A percentile compares a stretch with the other conserved stretches of the same genome.
Conservation (phyloP, 2,113 vertebrate species). For the Prionailurus viverrinus region DNA sequence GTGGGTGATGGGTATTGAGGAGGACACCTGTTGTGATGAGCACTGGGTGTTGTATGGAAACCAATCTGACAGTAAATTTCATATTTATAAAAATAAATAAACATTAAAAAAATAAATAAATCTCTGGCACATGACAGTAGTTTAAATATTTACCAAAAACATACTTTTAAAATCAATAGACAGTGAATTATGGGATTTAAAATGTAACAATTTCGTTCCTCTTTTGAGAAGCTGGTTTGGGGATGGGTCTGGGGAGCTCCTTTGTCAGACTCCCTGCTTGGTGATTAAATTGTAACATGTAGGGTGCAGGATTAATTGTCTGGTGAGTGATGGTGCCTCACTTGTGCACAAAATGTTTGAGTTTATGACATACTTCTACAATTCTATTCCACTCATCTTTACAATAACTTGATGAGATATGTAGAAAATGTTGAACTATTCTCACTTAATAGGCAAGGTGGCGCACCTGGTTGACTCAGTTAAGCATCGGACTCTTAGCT, state of each 20-base stretch:
- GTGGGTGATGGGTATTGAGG: no score
- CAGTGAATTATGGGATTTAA: not conserved
- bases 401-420: not conserved
- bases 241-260: not conserved
- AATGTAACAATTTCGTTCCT: not conserved
- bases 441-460: not conserved
- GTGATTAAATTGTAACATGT: not conserved
- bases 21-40: no score
- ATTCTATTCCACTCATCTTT: not conserved
- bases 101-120: not conserved
- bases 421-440: not conserved
- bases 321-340: not conserved
- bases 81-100: no score
- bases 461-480: no score
- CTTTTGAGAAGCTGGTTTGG: not conserved
- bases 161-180: not conserved
- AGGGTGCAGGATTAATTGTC: not conserved
- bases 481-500: no score
- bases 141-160: not conserved
- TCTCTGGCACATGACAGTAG: not conserved
- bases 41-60: no score
- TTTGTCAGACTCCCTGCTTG: not conserved
- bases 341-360: not conserved
- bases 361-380: not conserved
- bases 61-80: no score